phyloP scores from a whole-genome alignment of 2,888 invertebrate species.

The Sphinx pinastri region DNA sequence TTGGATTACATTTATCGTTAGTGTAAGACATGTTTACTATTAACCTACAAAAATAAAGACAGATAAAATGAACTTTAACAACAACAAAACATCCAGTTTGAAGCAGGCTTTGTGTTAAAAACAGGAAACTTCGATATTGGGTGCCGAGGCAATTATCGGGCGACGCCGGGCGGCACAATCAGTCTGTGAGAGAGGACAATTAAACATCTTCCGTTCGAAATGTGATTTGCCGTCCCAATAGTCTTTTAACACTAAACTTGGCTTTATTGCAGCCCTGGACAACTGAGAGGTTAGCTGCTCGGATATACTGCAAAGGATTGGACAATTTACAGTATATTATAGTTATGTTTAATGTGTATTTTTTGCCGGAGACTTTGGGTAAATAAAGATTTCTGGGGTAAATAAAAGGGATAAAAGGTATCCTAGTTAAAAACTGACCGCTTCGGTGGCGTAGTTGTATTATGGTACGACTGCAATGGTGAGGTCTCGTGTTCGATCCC shows the following conservation, averaged over 20 bases:
- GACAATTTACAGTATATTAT: background rate
- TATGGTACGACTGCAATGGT: too few relatives aligned
- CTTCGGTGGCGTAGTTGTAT: too few relatives aligned
- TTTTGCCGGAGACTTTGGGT: too few relatives aligned
- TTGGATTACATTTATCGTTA: too few relatives aligned
- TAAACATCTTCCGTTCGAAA: conserved; percentile 24
- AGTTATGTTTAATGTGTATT: too few relatives aligned
- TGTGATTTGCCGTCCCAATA: background rate
- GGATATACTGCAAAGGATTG: background rate
- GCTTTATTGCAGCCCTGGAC: background rate
- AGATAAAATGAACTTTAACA: background rate
- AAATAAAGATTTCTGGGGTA: too few relatives aligned
- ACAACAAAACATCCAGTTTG: background rate
- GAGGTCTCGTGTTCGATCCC: too few relatives aligned
- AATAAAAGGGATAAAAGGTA: too few relatives aligned
- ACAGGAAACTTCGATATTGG: conserved; percentile 24
- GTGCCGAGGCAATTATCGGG: conserved; percentile 13
- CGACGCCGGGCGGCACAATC: conserved; percentile 25
- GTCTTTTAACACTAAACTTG: background rate
- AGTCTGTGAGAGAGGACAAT: conserved; percentile 26
- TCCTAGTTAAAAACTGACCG: too few relatives aligned
- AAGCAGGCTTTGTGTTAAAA: conserved; percentile 11
- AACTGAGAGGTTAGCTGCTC: background rate
- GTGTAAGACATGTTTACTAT: too few relatives aligned
- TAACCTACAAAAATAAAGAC: background rate